phyloP scores from a whole-genome alignment of 92 coral and sea anemone genomes.

The Actinernus sp. region DNA sequence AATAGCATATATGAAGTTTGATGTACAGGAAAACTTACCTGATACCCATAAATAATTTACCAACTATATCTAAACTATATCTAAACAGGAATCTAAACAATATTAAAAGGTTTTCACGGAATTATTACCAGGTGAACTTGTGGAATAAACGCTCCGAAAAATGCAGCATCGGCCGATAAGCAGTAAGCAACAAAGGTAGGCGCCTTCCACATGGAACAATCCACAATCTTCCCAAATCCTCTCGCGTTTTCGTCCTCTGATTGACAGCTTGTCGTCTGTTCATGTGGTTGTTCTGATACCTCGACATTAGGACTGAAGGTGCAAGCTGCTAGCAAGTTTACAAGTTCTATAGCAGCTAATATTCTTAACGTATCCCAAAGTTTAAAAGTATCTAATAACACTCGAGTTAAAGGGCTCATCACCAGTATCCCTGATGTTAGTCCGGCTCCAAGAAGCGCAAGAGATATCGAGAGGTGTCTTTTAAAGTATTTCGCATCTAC shows the following conservation, averaged over 20 bases:
- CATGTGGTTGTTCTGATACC: neutral
- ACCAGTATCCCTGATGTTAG: conserved; percentile 25
- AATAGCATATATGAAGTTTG: no score
- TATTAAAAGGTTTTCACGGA: no score
- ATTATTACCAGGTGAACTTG: neutral
- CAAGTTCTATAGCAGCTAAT: conserved; percentile 4
- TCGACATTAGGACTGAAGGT: neutral
- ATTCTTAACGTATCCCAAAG: conserved; percentile 17
- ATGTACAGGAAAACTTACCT: no score
- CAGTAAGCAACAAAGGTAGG: neutral
- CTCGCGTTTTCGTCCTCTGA: no score
- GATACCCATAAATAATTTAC: no score
- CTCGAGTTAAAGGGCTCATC: conserved; percentile 32
- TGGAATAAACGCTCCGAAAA: neutral
- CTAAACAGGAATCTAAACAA: no score
- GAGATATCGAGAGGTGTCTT: conserved; percentile 25
- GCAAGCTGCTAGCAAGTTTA: neutral
- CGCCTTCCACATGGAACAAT: neutral
- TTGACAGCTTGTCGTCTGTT: neutral
- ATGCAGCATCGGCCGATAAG: neutral
- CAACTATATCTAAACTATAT: no score
- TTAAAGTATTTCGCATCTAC: conserved; percentile 25
- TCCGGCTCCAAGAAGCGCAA: conserved; percentile 34
- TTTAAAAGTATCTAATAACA: conserved; percentile 14
- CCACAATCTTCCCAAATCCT: neutral